Evolutionary conservation across 2,797 vertebrate genomes (phyloP).

Genomic region (Xyrichtys novacula): DNA sequence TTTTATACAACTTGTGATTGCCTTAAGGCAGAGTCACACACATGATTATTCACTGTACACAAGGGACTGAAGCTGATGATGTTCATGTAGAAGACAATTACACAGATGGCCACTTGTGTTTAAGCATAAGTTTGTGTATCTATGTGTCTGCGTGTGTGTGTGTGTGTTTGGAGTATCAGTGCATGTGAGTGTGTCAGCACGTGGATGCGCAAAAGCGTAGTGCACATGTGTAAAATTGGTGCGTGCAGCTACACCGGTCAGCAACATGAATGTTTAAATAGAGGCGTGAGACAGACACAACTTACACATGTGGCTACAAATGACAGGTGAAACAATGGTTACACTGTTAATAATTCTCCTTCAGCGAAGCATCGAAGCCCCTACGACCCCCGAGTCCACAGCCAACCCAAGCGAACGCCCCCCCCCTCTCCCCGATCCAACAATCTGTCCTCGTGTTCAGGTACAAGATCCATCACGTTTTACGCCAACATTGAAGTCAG

Average conservation of each 20-base stretch:
- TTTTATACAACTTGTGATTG: conserved; percentile 88
- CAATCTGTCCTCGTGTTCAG: conserved; percentile 61
- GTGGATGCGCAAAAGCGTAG: conserved; percentile 62
- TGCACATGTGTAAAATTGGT: conserved; percentile 67
- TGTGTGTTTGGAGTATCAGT: conserved; percentile 47
- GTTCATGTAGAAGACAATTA: conserved; percentile 88
- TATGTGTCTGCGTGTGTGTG: conserved; percentile 56
- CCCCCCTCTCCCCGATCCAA: conserved; percentile 58
- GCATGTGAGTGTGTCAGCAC: conserved; percentile 46
- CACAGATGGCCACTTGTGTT: conserved; percentile 88
- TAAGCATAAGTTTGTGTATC: conserved; percentile 57
- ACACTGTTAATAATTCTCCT: conserved; percentile 81
- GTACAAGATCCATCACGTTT: conserved; percentile 75
- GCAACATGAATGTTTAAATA: conserved; percentile 94
- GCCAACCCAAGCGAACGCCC: conserved; percentile 49
- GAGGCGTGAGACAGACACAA: conserved; percentile 94
- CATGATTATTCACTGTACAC: conserved; percentile 85
- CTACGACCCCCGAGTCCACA: conserved; percentile 41
- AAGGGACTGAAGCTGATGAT: conserved; percentile 87
- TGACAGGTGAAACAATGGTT: conserved; percentile 89
- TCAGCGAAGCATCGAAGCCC: conserved; percentile 52
- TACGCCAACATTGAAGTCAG: conserved; percentile 82
- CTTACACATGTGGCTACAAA: conserved; percentile 95
- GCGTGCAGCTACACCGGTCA: conserved; percentile 85
- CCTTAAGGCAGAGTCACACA: conserved; percentile 82